Evolutionary conservation across 2,113 vertebrate genomes (phyloP).

Genomic region (Forbesichthys agassizii): DNA sequence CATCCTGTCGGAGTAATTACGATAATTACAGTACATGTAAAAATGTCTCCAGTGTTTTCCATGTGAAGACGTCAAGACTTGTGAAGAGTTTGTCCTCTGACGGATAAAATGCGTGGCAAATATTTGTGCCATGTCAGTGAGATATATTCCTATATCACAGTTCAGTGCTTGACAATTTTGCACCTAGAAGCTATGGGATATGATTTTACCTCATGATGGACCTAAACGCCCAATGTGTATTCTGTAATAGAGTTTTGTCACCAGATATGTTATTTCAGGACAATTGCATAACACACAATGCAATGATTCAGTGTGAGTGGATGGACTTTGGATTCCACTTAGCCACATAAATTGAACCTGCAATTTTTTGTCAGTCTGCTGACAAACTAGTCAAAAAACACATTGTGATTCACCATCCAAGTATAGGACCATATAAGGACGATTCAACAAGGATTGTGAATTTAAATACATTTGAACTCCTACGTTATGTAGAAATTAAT

Average conservation of each 20-base stretch:
- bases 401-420: no score
- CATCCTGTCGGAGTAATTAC: background rate
- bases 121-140: background rate
- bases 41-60: background rate
- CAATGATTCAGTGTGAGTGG: background rate
- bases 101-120: background rate
- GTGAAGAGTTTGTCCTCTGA: no score
- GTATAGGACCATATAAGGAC: no score
- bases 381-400: background rate
- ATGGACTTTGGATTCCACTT: constrained; percentile 14
- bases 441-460: no score
- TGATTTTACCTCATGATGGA: background rate
- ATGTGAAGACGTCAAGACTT: background rate
- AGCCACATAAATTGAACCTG: background rate
- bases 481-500: no score
- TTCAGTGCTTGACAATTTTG: no score
- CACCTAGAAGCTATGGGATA: background rate
- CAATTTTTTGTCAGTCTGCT: background rate
- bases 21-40: background rate
- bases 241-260: constrained; percentile 3
- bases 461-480: no score
- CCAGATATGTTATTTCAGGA: background rate
- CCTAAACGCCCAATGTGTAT: background rate
- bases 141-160: constrained; percentile 4
- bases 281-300: background rate